Base-by-base conservation (phyloP, 2,113 vertebrate species). In the Cinclus cinclus region DNA sequence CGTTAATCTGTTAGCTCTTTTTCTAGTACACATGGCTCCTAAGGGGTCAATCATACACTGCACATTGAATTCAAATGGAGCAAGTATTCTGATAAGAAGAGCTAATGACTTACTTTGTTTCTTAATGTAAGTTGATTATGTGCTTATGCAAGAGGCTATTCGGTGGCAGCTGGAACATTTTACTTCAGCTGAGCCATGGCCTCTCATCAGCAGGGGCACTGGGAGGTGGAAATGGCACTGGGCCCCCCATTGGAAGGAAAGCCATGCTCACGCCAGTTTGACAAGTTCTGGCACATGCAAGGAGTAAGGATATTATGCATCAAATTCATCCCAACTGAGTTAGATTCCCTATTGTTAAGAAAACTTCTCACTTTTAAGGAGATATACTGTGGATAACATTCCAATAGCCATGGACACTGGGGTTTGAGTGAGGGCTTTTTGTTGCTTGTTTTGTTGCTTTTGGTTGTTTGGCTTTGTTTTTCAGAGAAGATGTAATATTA, bases 91-190 rank as follows among this genome's bases (percentile, higher is more conserved):
- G 39, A 80, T 24, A 53, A 20, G 68, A 71, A 59, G 31, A 87
- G 41, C 75, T 82, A 84, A 93, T 69, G 52, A 69, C 49, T 83
- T 81, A 69, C 52, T 91, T 79, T 73, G 52, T 90, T 94, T 75
- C 91, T 92, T 87, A 86, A 81, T 17, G 5, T 92, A 97, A 96
- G 94, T 89, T 91, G 87, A 91, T 97, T 92, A 95, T 42, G 74
- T 62, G 62, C 83, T 96, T 95, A 95, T 65, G 62, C 56, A 94
- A 95, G 58, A 89, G 69, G 65, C 62, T 87, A 69, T 83, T 74
- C 0, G 1, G 76, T 56, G 35, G 83, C 79, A 92, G 55, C 60
- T n/a, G 27, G 60, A 84, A 64, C 0, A 0, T 75, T 88, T 81
- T 30, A 27, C 41, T 76, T 33, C 1, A 3, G 53, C 47, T 84